Evolutionary conservation across 2,888 invertebrate genomes (phyloP).

Genomic region (Rhogogaster chlorosoma): DNA sequence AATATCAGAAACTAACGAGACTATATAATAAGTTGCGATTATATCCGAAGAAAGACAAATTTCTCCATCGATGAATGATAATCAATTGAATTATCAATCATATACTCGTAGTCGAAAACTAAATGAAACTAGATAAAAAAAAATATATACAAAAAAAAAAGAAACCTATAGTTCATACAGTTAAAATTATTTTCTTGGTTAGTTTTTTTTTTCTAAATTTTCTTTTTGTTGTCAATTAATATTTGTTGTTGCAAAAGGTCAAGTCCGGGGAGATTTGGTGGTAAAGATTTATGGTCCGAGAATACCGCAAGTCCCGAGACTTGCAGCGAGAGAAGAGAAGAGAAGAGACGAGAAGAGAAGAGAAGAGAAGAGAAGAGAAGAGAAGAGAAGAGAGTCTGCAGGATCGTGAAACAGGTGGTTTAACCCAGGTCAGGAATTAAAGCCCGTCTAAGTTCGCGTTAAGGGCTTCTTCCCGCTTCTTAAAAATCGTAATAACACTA

Average conservation of each 20-base stretch:
- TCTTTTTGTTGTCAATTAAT: neutral
- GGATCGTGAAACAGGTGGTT: constrained; percentile 31
- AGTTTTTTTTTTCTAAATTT: neutral
- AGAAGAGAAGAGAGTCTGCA: constrained; percentile 1
- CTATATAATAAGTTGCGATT: neutral
- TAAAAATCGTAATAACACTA: neutral
- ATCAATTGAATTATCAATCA: neutral
- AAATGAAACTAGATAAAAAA: neutral
- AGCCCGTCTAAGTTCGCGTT: constrained; percentile 7
- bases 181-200: neutral
- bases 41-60: neutral
- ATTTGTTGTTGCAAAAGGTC: neutral
- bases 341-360: neutral
- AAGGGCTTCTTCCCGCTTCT: constrained; percentile 1
- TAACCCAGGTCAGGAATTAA: constrained; percentile 14
- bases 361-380: constrained; percentile 9
- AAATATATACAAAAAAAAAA: neutral
- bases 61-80: neutral
- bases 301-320: neutral
- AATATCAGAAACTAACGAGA: constrained; percentile 3
- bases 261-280: too few species aligned
- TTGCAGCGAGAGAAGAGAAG: constrained; percentile 13
- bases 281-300: constrained; percentile 18
- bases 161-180: neutral
- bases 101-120: neutral